phyloP scores from a whole-genome alignment of 2,888 invertebrate species.

The Trissoscelio sp. region DNA sequence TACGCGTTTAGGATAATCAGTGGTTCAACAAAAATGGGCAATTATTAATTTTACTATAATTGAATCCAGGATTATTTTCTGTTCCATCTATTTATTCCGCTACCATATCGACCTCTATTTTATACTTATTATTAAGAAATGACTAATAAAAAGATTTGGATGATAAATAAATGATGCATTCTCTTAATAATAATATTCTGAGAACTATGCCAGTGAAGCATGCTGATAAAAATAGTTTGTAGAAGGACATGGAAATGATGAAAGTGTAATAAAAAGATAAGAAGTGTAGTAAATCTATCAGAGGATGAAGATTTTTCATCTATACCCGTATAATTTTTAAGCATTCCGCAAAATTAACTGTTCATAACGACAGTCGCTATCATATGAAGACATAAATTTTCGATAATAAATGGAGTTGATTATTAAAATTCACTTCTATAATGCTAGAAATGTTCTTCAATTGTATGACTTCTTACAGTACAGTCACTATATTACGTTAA shows the following conservation, averaged over 20 bases:
- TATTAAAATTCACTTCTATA: neutral
- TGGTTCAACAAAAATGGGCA: too few relatives aligned
- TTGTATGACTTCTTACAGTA: too few relatives aligned
- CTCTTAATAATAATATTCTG: too few relatives aligned
- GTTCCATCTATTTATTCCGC: too few relatives aligned
- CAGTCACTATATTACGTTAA: too few relatives aligned
- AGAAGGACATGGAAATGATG: slow-evolving; percentile 3
- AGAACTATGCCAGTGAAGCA: neutral
- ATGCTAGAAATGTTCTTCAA: too few relatives aligned
- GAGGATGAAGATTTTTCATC: slow-evolving; percentile 12
- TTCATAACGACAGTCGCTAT: slow-evolving; percentile 21
- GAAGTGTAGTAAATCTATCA: slow-evolving; percentile 12
- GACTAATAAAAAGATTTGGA: too few relatives aligned
- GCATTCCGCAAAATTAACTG: slow-evolving; percentile 7
- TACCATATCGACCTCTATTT: too few relatives aligned
- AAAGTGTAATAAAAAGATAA: slow-evolving; percentile 20
- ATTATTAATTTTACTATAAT: too few relatives aligned
- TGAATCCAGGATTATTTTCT: too few relatives aligned
- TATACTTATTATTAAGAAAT: too few relatives aligned
- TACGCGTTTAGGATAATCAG: neutral
- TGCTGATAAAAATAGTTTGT: neutral
- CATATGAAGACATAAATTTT: slow-evolving; percentile 20
- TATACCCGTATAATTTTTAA: slow-evolving; percentile 23
- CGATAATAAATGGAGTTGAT: slow-evolving; percentile 1
- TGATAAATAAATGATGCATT: too few relatives aligned